phyloP scores from a whole-genome alignment of 2,797 vertebrate genomes.

The Parambassis ranga region DNA sequence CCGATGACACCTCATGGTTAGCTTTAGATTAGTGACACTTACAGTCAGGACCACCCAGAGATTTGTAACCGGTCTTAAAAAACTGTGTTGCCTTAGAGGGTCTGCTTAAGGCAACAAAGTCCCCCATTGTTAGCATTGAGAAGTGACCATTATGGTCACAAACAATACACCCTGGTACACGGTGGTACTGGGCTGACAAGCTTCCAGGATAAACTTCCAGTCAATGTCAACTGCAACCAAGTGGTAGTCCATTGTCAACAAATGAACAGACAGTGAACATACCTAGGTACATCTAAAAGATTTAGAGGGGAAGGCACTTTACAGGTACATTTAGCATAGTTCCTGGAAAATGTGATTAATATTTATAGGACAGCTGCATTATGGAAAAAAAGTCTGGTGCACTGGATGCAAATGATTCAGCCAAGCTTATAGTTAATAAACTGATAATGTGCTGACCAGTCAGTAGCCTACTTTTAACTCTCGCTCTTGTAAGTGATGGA shows the following conservation, averaged over 20 bases:
- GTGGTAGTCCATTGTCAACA: background rate
- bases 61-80: background rate
- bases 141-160: background rate
- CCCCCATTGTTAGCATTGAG: slow-evolving; percentile 13
- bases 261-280: too few species aligned
- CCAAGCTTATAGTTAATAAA: background rate
- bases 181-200: background rate
- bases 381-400: background rate
- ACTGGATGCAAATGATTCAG: background rate
- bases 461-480: background rate
- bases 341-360: too few species aligned
- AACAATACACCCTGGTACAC: slow-evolving; percentile 19
- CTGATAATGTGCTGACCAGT: background rate
- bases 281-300: too few species aligned
- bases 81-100: background rate
- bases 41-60: slow-evolving; percentile 27
- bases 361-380: too few species aligned
- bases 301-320: too few species aligned
- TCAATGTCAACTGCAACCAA: background rate
- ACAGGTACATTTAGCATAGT: too few species aligned
- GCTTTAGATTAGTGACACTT: background rate
- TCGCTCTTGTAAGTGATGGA: background rate
- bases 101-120: slow-evolving; percentile 30
- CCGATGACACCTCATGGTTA: background rate
- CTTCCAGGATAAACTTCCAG: background rate